phyloP scores from a whole-genome alignment of 2,888 invertebrate species.

The Cryptosula pallasiana region DNA sequence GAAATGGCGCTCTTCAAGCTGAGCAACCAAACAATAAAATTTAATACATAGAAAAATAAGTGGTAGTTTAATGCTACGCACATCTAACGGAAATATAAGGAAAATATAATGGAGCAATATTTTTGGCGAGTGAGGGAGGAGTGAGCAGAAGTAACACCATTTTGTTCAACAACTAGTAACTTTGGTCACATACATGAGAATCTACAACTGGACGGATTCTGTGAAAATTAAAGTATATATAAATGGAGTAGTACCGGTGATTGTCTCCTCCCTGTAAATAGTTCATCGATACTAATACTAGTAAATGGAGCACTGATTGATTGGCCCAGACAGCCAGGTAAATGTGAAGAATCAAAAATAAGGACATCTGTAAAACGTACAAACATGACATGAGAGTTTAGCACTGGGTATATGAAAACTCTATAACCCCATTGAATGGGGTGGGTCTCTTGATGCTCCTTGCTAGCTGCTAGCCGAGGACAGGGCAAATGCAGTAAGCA shows the following conservation, averaged over 20 bases:
- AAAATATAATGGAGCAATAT: neutral
- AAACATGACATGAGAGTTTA: conserved; percentile 2
- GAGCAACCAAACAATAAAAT: neutral
- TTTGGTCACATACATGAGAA: neutral
- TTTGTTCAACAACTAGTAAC: neutral
- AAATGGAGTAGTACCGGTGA: too few relatives aligned
- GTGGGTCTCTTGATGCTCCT: neutral
- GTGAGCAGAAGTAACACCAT: neutral
- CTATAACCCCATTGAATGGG: neutral
- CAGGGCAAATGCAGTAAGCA: too few relatives aligned
- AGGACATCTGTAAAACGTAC: neutral
- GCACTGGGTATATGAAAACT: neutral
- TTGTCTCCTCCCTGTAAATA: too few relatives aligned
- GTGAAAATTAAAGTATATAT: neutral
- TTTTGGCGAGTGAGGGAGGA: neutral
- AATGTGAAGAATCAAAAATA: conserved; percentile 2
- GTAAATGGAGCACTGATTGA: too few relatives aligned
- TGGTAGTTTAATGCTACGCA: neutral
- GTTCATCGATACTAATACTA: too few relatives aligned
- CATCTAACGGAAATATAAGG: neutral
- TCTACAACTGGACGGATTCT: neutral
- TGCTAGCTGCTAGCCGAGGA: too few relatives aligned
- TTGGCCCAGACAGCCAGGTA: too few relatives aligned
- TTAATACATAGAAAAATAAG: neutral
- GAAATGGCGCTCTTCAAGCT: too few relatives aligned